Evolutionary conservation across 2,113 vertebrate species (phyloP), one percentile per base, ranked within the genome.

Genomic region (Epinephelus cyanopodus): DNA sequence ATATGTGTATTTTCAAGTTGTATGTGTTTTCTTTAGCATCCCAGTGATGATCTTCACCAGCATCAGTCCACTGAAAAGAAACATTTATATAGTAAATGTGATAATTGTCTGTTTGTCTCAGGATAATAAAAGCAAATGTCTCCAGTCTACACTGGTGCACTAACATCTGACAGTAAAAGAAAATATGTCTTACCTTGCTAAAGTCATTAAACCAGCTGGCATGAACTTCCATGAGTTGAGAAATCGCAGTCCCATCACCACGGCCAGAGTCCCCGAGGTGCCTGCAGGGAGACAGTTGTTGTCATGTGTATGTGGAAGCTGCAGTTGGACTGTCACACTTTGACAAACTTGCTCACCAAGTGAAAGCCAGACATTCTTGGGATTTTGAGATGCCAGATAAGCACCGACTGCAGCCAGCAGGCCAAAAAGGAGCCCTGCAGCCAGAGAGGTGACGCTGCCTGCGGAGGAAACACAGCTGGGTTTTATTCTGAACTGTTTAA

Each of bases 161-260:
- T 60, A 5, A 37, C 42, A 50, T 13, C 1, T 6, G 27, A 23
- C 29, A 21, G 12, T 7, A 70, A 5, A 64, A 68, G 3, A 2
- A 25, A n/a, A 25, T n/a, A 2, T 62, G 52, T 23, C 9, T 77
- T 95, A 98, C 98, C 97, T 99, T 67, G 94, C 91, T 70, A 96
- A 95, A 12, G 97, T 95, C 85, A 98, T 96, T 42, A 99, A 92
- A 47, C 98, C 98, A 0, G 97, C 97, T 53, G 98, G 98, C 97
- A 99, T 97, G 69, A 99, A 96, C 90, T 97, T 99, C 87, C 96
- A 94, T 25, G 97, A 97, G 93, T 92, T 90, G 87, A 98, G 95
- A 92, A 97, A 99, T 77, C 98, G 94, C 85, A 96, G 93, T 73
- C 96, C 97, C 97, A 99, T 98, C 76, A 99, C 77, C 0, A 94